Percentiles rank a stretch among this genome's conserved stretches.
Evolutionary conservation across 2,888 invertebrate species (phyloP).

Genomic region (Drosophila silvestris): DNA sequence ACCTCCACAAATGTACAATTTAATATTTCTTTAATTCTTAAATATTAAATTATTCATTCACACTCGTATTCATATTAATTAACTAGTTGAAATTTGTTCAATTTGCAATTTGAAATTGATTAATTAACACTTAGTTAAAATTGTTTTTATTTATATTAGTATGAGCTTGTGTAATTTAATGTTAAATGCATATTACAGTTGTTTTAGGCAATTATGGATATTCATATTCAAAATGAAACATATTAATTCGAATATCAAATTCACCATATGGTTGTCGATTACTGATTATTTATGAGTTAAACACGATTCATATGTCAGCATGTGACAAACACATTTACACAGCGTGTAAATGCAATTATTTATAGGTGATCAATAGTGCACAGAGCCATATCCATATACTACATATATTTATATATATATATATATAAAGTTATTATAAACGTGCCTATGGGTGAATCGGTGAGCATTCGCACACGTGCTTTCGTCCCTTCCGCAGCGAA

Average conservation of each 20-base stretch:
- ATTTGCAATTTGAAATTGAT: not conserved
- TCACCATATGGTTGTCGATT: conserved; percentile 11
- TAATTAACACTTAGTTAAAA: not conserved
- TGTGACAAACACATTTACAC: conserved; percentile 44
- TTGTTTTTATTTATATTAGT: not conserved
- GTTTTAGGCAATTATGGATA: not conserved
- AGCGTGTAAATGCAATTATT: conserved; percentile 77
- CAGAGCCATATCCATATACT: conserved; percentile 7
- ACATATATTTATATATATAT: not conserved
- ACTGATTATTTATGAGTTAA: conserved; percentile 12
- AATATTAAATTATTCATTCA: not conserved
- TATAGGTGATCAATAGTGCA: conserved; percentile 39
- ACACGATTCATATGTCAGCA: conserved; percentile 20
- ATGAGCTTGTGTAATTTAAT: not conserved
- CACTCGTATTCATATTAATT: not conserved
- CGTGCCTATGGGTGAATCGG: conserved; percentile 20
- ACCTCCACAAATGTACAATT: not conserved
- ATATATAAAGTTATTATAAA: conserved; percentile 26
- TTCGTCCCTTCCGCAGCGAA: not conserved
- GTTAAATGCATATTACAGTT: not conserved
- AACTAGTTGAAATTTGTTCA: not conserved
- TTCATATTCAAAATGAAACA: not conserved
- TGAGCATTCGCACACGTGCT: conserved; percentile 38
- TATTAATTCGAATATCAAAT: not conserved
- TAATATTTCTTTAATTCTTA: not conserved